Conservation (phyloP, 2,113 vertebrate species). For the Pampusana beccarii region DNA sequence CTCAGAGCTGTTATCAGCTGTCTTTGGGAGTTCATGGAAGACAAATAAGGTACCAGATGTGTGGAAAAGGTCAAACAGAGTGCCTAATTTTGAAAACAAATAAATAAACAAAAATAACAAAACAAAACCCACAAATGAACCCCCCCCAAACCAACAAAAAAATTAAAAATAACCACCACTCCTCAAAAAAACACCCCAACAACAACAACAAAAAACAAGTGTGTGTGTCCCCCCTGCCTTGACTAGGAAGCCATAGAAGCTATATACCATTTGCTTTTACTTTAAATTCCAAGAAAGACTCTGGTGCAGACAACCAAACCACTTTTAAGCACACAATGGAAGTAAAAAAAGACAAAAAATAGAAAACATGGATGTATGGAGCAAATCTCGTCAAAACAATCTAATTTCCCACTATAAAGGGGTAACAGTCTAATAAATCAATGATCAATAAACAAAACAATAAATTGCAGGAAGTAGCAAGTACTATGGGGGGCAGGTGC, state of each 20-base stretch:
- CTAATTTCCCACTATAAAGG: not conserved
- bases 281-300: not conserved
- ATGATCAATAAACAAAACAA: not conserved
- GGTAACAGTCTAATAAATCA: not conserved
- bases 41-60: not conserved
- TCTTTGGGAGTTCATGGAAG: not conserved
- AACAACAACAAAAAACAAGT: no score
- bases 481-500: not conserved
- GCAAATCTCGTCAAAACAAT: not conserved
- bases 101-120: no score
- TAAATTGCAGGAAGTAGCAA: not conserved
- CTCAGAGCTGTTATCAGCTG: not conserved
- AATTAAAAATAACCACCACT: no score
- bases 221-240: not conserved
- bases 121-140: no score
- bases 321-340: not conserved
- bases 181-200: no score
- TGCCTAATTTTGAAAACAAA: not conserved
- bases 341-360: not conserved
- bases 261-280: not conserved
- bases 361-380: not conserved
- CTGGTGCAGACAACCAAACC: not conserved
- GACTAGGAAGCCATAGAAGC: not conserved
- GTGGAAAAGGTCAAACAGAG: not conserved
- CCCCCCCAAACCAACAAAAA: no score